Evolutionary conservation across 2,797 vertebrate species (phyloP).

Genomic region (Adelosebastes latens): DNA sequence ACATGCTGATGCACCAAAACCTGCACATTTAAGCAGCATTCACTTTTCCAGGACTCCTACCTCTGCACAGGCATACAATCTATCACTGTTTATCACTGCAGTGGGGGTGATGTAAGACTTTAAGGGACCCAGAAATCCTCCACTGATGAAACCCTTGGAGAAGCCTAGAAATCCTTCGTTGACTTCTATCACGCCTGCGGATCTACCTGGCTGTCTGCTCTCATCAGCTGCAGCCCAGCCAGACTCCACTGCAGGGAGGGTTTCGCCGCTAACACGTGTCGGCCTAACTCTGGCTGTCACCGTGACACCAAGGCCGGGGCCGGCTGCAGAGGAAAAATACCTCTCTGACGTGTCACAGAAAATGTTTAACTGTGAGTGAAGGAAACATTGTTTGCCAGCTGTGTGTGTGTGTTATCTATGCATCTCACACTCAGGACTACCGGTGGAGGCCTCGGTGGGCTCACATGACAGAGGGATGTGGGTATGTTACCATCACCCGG

Average conservation of each 20-base stretch:
- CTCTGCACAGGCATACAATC: constrained; percentile 24
- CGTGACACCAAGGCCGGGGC: constrained; percentile 29
- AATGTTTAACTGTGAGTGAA: constrained; percentile 58
- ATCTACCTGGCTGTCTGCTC: constrained; percentile 76
- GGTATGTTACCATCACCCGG: constrained; percentile 44
- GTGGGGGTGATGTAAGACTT: constrained; percentile 69
- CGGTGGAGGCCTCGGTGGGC: constrained; percentile 37
- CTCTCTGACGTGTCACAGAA: constrained; percentile 50
- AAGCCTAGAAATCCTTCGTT: constrained; percentile 63
- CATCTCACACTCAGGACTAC: constrained; percentile 54
- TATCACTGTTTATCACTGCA: constrained; percentile 45
- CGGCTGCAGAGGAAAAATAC: constrained; percentile 2
- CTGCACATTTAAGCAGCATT: background rate
- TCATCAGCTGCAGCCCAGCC: constrained; percentile 57
- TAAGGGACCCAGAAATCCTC: constrained; percentile 70
- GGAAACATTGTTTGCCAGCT: constrained; percentile 48
- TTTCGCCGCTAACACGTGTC: constrained; percentile 54
- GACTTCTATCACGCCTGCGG: constrained; percentile 48
- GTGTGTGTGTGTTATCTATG: constrained; percentile 46
- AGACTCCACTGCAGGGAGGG: constrained; percentile 34
- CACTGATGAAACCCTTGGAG: constrained; percentile 70
- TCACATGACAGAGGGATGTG: constrained; percentile 40
- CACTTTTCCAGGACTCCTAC: constrained; percentile 8
- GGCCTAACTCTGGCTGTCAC: constrained; percentile 63
- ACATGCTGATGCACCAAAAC: background rate